Conservation (phyloP, 2,888 invertebrate genomes). For the Drosophila kuntzei region DNA sequence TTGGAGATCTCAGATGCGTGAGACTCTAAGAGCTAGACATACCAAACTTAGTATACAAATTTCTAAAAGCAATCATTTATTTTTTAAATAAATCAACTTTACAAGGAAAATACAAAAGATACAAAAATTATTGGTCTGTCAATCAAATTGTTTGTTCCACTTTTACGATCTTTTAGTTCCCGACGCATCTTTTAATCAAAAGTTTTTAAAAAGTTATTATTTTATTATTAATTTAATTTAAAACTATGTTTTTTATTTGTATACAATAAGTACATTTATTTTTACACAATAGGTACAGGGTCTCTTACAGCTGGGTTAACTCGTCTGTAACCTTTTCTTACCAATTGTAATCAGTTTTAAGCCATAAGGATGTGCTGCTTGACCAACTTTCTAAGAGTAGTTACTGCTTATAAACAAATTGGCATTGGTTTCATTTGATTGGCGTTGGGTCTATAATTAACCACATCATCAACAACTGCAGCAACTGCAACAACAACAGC, state of each 20-base stretch:
- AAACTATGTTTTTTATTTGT: too few species aligned
- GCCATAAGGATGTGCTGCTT: constrained; percentile 10
- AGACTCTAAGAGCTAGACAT: background rate
- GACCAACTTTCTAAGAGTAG: constrained; percentile 53
- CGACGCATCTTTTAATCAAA: too few species aligned
- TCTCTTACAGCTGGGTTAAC: background rate
- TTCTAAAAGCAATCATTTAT: too few species aligned
- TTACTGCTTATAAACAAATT: constrained; percentile 42
- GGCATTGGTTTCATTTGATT: constrained; percentile 56
- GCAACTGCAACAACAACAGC: constrained; percentile 21
- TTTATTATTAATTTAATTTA: too few species aligned
- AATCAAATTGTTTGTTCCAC: too few species aligned
- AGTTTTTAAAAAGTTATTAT: too few species aligned
- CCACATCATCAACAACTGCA: constrained; percentile 34
- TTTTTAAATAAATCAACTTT: too few species aligned
- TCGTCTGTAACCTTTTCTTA: background rate
- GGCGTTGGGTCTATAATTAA: constrained; percentile 59
- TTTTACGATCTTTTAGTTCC: too few species aligned
- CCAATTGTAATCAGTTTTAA: constrained; percentile 1
- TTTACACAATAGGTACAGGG: background rate
- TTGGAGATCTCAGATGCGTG: background rate
- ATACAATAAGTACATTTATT: too few species aligned
- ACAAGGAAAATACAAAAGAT: too few species aligned
- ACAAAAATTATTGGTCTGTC: too few species aligned
- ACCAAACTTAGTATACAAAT: background rate